phyloP scores from a whole-genome alignment of 2,113 vertebrate species.

The Plectropomus leopardus region DNA sequence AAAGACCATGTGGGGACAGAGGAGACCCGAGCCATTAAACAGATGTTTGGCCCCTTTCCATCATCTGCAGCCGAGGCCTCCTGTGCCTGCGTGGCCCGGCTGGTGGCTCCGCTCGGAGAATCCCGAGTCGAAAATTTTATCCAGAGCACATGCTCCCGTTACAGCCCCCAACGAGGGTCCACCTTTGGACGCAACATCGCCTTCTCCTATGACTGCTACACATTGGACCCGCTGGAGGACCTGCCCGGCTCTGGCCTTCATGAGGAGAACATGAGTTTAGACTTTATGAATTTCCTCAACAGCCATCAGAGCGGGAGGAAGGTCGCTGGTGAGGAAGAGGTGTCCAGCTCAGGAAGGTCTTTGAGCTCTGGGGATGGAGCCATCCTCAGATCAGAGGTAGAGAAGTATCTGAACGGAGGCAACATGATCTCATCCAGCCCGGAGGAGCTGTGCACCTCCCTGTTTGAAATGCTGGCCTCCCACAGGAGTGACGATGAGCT shows the following conservation, averaged over 20 bases:
- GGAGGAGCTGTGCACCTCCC: slow-evolving; percentile 94
- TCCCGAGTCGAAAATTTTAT: slow-evolving; percentile 87
- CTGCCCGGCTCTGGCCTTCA: slow-evolving; percentile 81
- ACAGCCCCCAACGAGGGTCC: slow-evolving; percentile 55
- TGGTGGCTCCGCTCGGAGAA: slow-evolving; percentile 86
- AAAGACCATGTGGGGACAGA: slow-evolving; percentile 91
- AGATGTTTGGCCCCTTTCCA: slow-evolving; percentile 97
- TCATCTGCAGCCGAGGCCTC: slow-evolving; percentile 90
- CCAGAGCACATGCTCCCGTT: slow-evolving; percentile 80
- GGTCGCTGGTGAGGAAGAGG: slow-evolving; percentile 73
- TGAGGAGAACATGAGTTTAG: slow-evolving; percentile 79
- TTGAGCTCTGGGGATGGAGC: slow-evolving; percentile 72
- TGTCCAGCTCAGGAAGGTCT: slow-evolving; percentile 71
- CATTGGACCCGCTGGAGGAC: slow-evolving; percentile 89
- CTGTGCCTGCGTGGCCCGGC: slow-evolving; percentile 85
- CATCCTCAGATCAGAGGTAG: slow-evolving; percentile 91
- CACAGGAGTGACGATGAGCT: slow-evolving; percentile 93
- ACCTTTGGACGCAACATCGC: slow-evolving; percentile 91
- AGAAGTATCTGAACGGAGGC: slow-evolving; percentile 89
- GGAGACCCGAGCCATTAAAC: slow-evolving; percentile 93
- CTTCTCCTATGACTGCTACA: slow-evolving; percentile 94
- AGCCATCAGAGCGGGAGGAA: slow-evolving; percentile 81
- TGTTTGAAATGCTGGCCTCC: slow-evolving; percentile 97
- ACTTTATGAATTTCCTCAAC: slow-evolving; percentile 91
- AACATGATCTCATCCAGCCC: slow-evolving; percentile 89